Percentiles rank a stretch among this genome's conserved stretches.
phyloP scores from a whole-genome alignment of 1,140 invertebrate genomes.

The Holcopasites calliopsidis region DNA sequence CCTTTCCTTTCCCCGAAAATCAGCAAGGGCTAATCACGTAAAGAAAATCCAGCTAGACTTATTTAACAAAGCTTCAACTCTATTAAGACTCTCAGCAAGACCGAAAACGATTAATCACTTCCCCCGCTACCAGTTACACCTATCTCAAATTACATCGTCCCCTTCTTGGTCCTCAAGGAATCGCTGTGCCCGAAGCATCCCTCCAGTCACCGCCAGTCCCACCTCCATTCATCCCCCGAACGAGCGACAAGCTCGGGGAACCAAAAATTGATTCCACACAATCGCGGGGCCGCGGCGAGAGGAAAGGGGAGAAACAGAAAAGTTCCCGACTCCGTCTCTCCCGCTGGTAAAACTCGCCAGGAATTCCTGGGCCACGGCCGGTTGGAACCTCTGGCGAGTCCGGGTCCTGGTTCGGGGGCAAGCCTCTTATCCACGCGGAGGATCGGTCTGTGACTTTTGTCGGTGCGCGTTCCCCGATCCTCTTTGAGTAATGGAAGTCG shows the following conservation, averaged over 20 bases:
- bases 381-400: slow-evolving; percentile 54
- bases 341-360: slow-evolving; percentile 71
- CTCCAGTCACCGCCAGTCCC: neutral
- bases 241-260: neutral
- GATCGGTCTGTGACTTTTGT: slow-evolving; percentile 72
- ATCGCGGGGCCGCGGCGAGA: neutral
- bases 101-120: slow-evolving; percentile 1
- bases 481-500: slow-evolving; percentile 73
- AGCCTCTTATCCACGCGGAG: slow-evolving; percentile 67
- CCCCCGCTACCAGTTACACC: too few relatives aligned
- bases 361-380: slow-evolving; percentile 66
- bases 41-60: too few relatives aligned
- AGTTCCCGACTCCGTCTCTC: slow-evolving; percentile 55
- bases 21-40: too few relatives aligned
- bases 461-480: slow-evolving; percentile 65
- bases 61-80: neutral
- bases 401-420: slow-evolving; percentile 44
- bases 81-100: neutral
- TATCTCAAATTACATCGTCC: too few relatives aligned
- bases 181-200: neutral
- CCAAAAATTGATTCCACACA: slow-evolving; percentile 30
- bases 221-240: neutral
- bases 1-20: neutral
- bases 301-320: slow-evolving; percentile 25
- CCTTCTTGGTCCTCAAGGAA: too few relatives aligned